A percentile compares a stretch with the other conserved stretches of the same genome.
Evolutionary conservation across 2,113 vertebrate species (phyloP).

Genomic region (Bufo bufo): DNA sequence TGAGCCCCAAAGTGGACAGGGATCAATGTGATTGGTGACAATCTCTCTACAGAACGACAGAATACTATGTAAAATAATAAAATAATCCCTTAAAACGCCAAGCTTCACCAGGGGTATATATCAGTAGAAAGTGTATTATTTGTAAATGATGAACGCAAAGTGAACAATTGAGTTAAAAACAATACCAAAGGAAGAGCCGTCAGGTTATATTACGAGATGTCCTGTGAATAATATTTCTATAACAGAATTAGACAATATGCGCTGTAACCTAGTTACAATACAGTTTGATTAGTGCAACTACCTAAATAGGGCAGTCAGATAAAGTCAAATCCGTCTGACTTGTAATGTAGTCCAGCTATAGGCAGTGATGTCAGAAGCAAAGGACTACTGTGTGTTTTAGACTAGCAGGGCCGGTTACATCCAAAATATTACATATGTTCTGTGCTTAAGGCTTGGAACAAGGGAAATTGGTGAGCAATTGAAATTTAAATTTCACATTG

Average conservation of each 20-base stretch:
- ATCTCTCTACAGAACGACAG: too few relatives aligned
- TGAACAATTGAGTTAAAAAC: conserved; percentile 37
- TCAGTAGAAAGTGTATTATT: neutral
- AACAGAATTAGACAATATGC: conserved; percentile 13
- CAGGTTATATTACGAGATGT: conserved; percentile 11
- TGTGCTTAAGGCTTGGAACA: conserved; percentile 56
- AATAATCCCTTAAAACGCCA: too few relatives aligned
- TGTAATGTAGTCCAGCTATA: conserved; percentile 52
- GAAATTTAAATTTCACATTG: conserved; percentile 58
- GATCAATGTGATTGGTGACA: too few relatives aligned
- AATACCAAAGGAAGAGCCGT: conserved; percentile 45
- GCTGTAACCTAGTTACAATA: conserved; percentile 41
- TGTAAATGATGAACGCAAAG: neutral
- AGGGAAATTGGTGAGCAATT: conserved; percentile 54
- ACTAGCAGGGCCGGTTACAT: conserved; percentile 44
- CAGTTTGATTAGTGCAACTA: conserved; percentile 43
- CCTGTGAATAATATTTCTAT: conserved; percentile 8
- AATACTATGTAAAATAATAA: too few relatives aligned
- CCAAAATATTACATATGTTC: conserved; percentile 59
- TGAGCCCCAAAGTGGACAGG: too few relatives aligned
- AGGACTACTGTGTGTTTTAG: conserved; percentile 54
- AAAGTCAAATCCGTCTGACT: conserved; percentile 41
- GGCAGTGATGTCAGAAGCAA: conserved; percentile 50
- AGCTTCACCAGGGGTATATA: too few relatives aligned
- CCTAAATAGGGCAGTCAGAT: conserved; percentile 47